Evolutionary conservation across 2,888 invertebrate genomes (phyloP).

Genomic region (Drosophila barbarae): DNA sequence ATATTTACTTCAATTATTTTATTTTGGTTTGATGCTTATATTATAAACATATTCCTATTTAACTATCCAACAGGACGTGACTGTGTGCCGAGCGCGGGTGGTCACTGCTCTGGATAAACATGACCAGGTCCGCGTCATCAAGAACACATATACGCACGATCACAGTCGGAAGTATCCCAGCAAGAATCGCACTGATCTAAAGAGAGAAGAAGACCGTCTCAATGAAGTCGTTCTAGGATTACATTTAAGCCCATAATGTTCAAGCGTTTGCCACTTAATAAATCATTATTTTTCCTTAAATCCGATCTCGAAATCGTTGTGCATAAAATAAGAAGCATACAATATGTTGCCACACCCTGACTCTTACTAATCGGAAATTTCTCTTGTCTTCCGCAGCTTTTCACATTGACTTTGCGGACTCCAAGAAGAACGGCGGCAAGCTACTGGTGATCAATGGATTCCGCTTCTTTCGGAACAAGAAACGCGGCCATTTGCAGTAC

Average conservation of each 20-base stretch:
- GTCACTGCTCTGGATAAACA: conserved; percentile 73
- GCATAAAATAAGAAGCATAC: conserved; percentile 5
- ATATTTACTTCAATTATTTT: neutral
- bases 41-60: neutral
- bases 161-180: conserved; percentile 68
- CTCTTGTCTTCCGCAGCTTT: conserved; percentile 67
- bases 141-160: conserved; percentile 75
- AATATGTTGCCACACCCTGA: too few relatives aligned
- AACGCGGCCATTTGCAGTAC: conserved; percentile 79
- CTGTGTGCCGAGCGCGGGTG: conserved; percentile 76
- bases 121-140: conserved; percentile 74
- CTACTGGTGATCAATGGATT: conserved; percentile 79
- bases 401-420: conserved; percentile 79
- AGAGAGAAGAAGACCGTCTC: conserved; percentile 34
- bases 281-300: conserved; percentile 28
- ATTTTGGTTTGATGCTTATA: neutral
- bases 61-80: conserved; percentile 71
- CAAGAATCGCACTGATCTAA: conserved; percentile 23
- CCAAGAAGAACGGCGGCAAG: conserved; percentile 80
- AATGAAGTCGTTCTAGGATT: conserved; percentile 35
- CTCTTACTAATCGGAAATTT: conserved; percentile 20
- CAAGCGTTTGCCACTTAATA: conserved; percentile 44
- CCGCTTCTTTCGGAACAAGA: conserved; percentile 79
- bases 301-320: conserved; percentile 3
- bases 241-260: conserved; percentile 29